These are phyloP conservation scores for Drosophila sproati DNA, from an alignment of 1,140 invertebrate species.

Conservation along the genomic window DNA sequence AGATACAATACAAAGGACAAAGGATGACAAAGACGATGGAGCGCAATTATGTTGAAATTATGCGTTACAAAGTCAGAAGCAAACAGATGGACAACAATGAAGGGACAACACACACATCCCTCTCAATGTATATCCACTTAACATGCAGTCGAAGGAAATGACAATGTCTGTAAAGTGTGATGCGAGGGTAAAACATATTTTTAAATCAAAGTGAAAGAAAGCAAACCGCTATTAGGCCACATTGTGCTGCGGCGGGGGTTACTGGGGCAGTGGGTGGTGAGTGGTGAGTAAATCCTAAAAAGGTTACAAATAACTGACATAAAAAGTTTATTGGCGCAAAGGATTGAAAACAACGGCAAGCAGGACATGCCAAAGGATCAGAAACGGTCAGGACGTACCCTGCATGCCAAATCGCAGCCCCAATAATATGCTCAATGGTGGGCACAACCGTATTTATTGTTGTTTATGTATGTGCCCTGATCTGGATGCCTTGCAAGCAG, in stretches of 20 bases:
- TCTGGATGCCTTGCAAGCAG: slow-evolving; percentile 32
- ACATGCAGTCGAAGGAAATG: slow-evolving; percentile 14
- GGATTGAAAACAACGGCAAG: slow-evolving; percentile 72
- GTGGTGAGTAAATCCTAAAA: slow-evolving; percentile 61
- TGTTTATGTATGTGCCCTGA: slow-evolving; percentile 71
- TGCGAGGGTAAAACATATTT: slow-evolving; percentile 73
- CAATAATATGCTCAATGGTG: slow-evolving; percentile 68
- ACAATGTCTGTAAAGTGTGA: slow-evolving; percentile 3
- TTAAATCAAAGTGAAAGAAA: slow-evolving; percentile 76
- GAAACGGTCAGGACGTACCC: slow-evolving; percentile 34
- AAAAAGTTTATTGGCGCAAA: slow-evolving; percentile 82
- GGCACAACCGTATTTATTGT: slow-evolving; percentile 77
- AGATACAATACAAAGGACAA: slow-evolving; percentile 21
- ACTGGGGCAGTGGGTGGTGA: neutral
- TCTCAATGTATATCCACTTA: slow-evolving; percentile 50
- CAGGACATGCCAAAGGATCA: slow-evolving; percentile 18
- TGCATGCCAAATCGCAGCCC: slow-evolving; percentile 67
- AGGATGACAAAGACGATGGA: slow-evolving; percentile 23
- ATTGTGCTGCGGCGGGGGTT: slow-evolving; percentile 32
- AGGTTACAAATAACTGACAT: slow-evolving; percentile 81
- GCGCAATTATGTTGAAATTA: slow-evolving; percentile 69
- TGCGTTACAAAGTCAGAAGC: slow-evolving; percentile 55
- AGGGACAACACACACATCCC: slow-evolving; percentile 24
- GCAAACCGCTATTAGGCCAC: slow-evolving; percentile 73
- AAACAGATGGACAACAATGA: slow-evolving; percentile 30